Conservation (phyloP, 1,140 invertebrate genomes). For the Zeugodacus cucurbitae region DNA sequence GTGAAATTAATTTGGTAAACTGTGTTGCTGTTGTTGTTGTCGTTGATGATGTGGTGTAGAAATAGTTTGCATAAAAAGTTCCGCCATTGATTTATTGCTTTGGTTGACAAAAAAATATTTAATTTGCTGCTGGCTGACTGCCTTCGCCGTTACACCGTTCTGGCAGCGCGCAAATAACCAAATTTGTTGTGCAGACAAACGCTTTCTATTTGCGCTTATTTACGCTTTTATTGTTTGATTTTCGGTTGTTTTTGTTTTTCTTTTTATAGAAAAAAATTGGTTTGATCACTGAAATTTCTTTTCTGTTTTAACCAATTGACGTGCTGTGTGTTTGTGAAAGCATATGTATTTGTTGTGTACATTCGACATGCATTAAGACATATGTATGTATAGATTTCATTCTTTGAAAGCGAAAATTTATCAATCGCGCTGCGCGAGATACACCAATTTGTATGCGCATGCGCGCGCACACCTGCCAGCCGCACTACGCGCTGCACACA, state of each 20-base stretch:
- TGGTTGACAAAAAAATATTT: too few relatives aligned
- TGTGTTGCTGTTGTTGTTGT: too few relatives aligned
- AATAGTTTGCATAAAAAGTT: too few relatives aligned
- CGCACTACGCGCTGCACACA: too few relatives aligned
- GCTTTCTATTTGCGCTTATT: background rate
- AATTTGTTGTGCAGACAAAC: background rate
- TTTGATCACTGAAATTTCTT: background rate
- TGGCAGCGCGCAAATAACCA: too few relatives aligned
- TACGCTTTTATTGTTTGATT: background rate
- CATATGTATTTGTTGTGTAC: background rate
- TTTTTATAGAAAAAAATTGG: background rate
- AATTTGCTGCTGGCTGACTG: too few relatives aligned
- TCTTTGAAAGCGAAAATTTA: background rate
- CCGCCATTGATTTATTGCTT: too few relatives aligned
- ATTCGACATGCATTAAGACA: too few relatives aligned
- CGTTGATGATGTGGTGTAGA: too few relatives aligned
- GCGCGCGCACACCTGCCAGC: background rate
- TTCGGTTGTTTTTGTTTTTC: background rate
- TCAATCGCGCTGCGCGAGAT: background rate
- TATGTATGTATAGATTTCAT: background rate
- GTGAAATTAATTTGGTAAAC: too few relatives aligned
- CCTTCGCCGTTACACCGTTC: too few relatives aligned
- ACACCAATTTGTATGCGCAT: slow-evolving; percentile 16
- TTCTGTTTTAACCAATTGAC: background rate
- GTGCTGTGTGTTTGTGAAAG: background rate